These are phyloP conservation scores for Mesorhabditis spiculigera DNA, from an alignment of 2,888 invertebrate species.

Conservation along the genomic window DNA sequence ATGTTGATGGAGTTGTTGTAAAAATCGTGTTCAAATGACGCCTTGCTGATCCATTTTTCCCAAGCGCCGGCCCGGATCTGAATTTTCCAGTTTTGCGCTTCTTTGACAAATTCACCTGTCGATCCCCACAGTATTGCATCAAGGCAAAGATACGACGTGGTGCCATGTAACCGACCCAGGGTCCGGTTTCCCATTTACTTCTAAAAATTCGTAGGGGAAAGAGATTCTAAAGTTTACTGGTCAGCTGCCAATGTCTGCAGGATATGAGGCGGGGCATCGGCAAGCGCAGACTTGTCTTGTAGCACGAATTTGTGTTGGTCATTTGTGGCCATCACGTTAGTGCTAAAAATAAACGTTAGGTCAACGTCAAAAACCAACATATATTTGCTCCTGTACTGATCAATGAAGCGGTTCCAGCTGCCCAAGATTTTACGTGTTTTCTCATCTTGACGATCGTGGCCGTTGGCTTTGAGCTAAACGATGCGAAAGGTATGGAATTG, in stretches of 20 bases:
- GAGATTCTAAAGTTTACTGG: constrained; percentile 23
- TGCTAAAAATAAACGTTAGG: constrained; percentile 24
- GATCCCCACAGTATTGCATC: constrained; percentile 51
- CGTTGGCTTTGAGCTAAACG: constrained; percentile 40
- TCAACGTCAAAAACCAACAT: constrained; percentile 27
- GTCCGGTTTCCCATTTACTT: constrained; percentile 41
- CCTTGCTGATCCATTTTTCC: constrained; percentile 50
- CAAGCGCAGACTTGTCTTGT: constrained; percentile 29
- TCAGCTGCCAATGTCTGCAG: constrained; percentile 42
- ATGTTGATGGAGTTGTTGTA: constrained; percentile 57
- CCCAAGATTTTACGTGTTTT: constrained; percentile 48
- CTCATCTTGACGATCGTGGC: constrained; percentile 45
- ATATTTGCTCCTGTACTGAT: constrained; percentile 50
- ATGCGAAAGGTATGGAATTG: constrained; percentile 4
- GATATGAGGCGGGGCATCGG: constrained; percentile 53
- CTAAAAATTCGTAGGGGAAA: constrained; percentile 20
- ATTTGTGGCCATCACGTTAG: constrained; percentile 51
- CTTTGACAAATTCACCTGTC: constrained; percentile 12
- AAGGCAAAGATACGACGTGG: constrained; percentile 49
- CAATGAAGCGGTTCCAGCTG: constrained; percentile 48
- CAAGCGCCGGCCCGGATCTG: constrained; percentile 43
- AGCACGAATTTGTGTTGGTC: constrained; percentile 45
- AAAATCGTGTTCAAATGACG: constrained; percentile 44
- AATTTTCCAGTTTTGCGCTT: neutral
- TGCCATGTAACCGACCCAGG: constrained; percentile 50